These are phyloP conservation scores for Ernsta delagoae DNA, from an alignment of 2,888 invertebrate species.

Conservation along the genomic window DNA sequence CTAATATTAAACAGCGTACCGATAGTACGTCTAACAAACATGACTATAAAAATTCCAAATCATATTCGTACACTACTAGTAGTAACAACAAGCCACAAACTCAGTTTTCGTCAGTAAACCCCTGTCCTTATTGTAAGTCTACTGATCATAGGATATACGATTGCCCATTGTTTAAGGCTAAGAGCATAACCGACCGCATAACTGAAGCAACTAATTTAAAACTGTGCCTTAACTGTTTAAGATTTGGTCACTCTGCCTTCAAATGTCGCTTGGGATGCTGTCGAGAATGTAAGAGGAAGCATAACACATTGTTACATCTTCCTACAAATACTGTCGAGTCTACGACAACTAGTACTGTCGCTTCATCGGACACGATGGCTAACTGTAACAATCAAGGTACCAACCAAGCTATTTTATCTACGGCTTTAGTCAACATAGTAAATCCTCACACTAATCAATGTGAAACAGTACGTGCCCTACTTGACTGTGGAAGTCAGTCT, in stretches of 20 bases:
- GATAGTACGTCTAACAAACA: neutral
- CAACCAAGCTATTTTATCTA: constrained; percentile 6
- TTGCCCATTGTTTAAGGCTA: neutral
- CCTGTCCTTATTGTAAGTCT: neutral
- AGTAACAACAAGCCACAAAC: neutral
- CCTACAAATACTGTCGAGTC: neutral
- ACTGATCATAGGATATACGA: neutral
- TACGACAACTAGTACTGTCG: neutral
- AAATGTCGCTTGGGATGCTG: neutral
- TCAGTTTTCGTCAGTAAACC: neutral
- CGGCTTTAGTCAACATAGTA: neutral
- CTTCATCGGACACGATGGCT: neutral
- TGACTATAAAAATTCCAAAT: neutral
- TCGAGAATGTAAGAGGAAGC: neutral
- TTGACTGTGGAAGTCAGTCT: constrained; percentile 40
- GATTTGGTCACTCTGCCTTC: neutral
- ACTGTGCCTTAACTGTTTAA: constrained; percentile 38
- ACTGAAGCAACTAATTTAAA: constrained; percentile 35
- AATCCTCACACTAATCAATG: constrained; percentile 1
- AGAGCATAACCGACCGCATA: neutral
- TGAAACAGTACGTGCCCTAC: constrained; percentile 7
- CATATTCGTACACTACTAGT: neutral
- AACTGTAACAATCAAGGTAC: neutral
- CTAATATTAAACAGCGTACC: constrained; percentile 2
- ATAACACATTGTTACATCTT: neutral